A percentile compares a stretch with the other conserved stretches of the same genome.
These are phyloP conservation scores for Gobiocypris rarus DNA, from an alignment of 2,113 vertebrate genomes.

Conservation along the genomic window DNA sequence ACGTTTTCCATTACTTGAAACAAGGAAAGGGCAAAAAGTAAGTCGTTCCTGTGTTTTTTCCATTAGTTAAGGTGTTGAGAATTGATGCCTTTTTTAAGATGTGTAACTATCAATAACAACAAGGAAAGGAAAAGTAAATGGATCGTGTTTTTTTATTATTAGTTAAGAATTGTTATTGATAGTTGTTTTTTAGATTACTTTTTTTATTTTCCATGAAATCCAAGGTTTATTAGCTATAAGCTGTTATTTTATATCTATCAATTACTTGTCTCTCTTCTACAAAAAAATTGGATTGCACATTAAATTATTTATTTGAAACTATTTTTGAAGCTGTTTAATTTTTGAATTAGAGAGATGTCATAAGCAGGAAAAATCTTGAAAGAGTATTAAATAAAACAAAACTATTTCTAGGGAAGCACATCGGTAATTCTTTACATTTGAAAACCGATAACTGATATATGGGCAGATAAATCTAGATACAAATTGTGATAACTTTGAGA, in stretches of 20 bases:
- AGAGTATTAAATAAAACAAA: no score
- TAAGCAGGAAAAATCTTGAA: background rate
- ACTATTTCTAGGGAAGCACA: no score
- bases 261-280: no score
- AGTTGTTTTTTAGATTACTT: no score
- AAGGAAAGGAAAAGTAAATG: slow-evolving; percentile 95
- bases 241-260: no score
- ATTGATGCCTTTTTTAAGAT: no score
- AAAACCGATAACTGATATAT: no score
- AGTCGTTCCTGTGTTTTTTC: slow-evolving; percentile 64
- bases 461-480: no score
- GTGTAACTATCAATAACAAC: slow-evolving; percentile 73
- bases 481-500: no score
- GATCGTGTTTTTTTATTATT: slow-evolving; percentile 5
- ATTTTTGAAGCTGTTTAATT: background rate
- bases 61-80: slow-evolving; percentile 53
- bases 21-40: slow-evolving; percentile 96
- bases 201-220: no score
- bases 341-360: background rate
- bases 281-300: background rate
- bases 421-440: no score
- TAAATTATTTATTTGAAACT: background rate
- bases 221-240: no score
- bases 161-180: background rate
- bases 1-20: slow-evolving; percentile 93